Evolutionary conservation across 2,888 invertebrate genomes (phyloP).

Genomic region (Stomorhina lunata): DNA sequence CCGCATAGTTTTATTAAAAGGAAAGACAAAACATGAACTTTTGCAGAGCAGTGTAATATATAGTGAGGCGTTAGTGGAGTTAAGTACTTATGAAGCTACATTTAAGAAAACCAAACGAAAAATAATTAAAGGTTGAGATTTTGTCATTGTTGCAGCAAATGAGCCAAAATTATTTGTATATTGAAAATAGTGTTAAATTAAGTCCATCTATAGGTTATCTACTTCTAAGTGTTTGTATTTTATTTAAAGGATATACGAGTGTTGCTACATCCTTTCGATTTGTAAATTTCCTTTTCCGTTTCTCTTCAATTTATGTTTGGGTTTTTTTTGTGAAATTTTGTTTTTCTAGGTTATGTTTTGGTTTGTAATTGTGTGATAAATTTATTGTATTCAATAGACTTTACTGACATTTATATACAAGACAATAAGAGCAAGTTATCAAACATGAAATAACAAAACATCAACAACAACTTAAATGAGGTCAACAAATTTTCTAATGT

Average conservation of each 20-base stretch:
- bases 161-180: not conserved
- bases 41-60: no score
- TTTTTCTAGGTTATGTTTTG: slow-evolving; percentile 9
- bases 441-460: slow-evolving; percentile 1
- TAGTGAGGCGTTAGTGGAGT: no score
- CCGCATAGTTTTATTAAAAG: no score
- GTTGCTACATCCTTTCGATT: slow-evolving; percentile 50
- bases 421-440: not conserved
- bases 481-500: slow-evolving; percentile 42
- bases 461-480: slow-evolving; percentile 30
- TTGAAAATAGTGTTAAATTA: not conserved
- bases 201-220: no score
- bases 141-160: no score
- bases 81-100: no score
- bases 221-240: slow-evolving; percentile 14
- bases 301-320: not conserved
- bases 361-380: slow-evolving; percentile 58
- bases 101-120: no score
- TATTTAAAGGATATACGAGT: slow-evolving; percentile 37
- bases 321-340: not conserved
- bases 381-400: slow-evolving; percentile 57
- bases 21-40: no score
- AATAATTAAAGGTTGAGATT: no score
- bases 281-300: slow-evolving; percentile 47
- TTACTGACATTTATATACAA: slow-evolving; percentile 49